Evolutionary conservation across 2,888 invertebrate species (phyloP), one percentile per base, ranked within the genome.

Genomic region (Scaptomyza reducta): DNA sequence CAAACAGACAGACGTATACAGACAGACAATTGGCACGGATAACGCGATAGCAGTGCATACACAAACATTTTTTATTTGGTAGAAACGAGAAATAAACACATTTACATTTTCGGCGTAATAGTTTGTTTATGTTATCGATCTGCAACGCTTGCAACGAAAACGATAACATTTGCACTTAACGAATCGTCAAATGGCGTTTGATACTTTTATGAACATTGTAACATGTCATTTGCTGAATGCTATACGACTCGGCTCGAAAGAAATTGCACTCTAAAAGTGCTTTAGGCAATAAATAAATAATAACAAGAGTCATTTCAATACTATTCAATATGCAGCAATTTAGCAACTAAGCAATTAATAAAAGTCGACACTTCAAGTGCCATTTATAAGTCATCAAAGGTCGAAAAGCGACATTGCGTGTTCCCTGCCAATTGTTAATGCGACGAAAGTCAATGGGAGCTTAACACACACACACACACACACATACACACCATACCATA

Each of bases 371-470:
- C 13, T 29, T 25, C n/a, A 13, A 42, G 18, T 49, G 18, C 4
- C 13, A 40, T 44, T 27, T 18, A 33, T 5, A 14, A 47, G 27
- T 9, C 27, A 27, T 13, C 6, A n/a, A 3, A 44, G 22, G 18
- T 18, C 25, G 16, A 1, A 31, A 47, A 33, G 40, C n/a, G 25
- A 22, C 5, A 50, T 55, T 50, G 55, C 13, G n/a, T 27, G 11
- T 47, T 56, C 35, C 22, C 22, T 56, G 41, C 3, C 16, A 71
- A 29, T 49, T 33, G 31, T n/a, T 16, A 44, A 63, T 44, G 9
- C 41, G 14, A 11, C 33, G 31, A 59, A 61, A 69, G 67, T 56
- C 29, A 44, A 0, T 25, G 22, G 45, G 45, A 40, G 40, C 22
- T 22, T 22, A 22, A 22, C 22, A 22, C 1, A 22, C 22, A 22